Conservation (phyloP, 1,140 invertebrate genomes). For the Andrena cerasifolii region DNA sequence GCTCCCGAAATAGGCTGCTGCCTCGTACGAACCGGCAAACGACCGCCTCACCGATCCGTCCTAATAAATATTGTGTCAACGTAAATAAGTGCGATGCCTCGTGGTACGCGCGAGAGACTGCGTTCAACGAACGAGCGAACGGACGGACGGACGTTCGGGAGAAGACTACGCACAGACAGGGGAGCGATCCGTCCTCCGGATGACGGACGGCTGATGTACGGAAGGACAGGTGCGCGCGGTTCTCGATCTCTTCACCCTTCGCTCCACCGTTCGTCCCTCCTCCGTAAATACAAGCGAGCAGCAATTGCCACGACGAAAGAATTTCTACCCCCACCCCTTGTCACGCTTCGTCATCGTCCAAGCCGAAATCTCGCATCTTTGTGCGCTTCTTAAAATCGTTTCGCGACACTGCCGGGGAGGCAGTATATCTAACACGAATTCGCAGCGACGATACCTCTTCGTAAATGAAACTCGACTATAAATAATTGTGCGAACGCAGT, state of each 20-base stretch:
- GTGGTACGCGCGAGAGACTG: slow-evolving; percentile 36
- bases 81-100: slow-evolving; percentile 78
- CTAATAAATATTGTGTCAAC: slow-evolving; percentile 83
- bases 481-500: slow-evolving; percentile 48
- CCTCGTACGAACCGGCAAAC: slow-evolving; percentile 70
- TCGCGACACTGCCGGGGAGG: slow-evolving; percentile 33
- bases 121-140: slow-evolving; percentile 24
- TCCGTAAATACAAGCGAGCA: neutral
- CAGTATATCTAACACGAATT: no score
- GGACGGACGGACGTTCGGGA: slow-evolving; percentile 1
- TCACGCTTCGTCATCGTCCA: neutral
- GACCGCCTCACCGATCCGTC: slow-evolving; percentile 80
- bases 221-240: slow-evolving; percentile 77
- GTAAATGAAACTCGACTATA: no score
- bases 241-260: slow-evolving; percentile 58
- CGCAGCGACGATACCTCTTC: no score
- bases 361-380: neutral
- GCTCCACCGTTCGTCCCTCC: slow-evolving; percentile 19
- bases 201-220: slow-evolving; percentile 81
- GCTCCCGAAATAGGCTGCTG: slow-evolving; percentile 73
- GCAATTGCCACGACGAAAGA: slow-evolving; percentile 15
- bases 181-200: slow-evolving; percentile 67
- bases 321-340: neutral
- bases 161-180: slow-evolving; percentile 41
- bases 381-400: neutral